Conservation (phyloP, 2,797 vertebrate genomes). For the Acrocephalus scirpaceus region DNA sequence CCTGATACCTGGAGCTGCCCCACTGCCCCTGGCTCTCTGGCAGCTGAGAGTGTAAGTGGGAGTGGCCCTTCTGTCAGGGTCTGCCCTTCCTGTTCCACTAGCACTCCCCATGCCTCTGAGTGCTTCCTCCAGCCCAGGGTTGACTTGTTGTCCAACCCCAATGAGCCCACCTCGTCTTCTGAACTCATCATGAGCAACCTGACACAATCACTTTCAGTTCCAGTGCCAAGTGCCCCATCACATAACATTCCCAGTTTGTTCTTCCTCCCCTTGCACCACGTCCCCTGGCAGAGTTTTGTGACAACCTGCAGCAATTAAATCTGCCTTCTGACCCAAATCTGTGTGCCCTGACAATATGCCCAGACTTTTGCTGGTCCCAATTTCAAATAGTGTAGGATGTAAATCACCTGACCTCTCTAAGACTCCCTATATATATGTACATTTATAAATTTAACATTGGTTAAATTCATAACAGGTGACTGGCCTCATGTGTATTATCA, state of each 20-base stretch:
- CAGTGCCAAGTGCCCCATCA: not conserved
- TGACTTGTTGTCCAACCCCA: not conserved
- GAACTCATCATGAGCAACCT: not conserved
- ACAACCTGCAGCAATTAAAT: not conserved
- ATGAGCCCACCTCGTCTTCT: not conserved
- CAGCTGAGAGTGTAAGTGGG: not conserved
- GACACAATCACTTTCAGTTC: not conserved
- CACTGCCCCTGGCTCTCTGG: not conserved
- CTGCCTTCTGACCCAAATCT: not conserved
- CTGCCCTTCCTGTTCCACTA: not conserved
- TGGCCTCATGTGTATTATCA: not conserved
- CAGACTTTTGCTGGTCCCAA: fast-evolving
- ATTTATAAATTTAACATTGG: not conserved
- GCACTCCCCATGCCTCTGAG: not conserved
- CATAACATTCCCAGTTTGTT: not conserved
- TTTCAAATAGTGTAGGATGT: not conserved
- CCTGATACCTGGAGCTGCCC: not conserved
- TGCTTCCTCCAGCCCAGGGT: fast-evolving
- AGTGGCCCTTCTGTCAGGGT: not conserved
- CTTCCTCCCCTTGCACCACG: fast-evolving
- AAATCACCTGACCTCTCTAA: not conserved
- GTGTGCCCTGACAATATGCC: not conserved
- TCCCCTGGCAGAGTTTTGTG: not conserved
- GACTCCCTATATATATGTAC: not conserved
- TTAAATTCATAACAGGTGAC: not conserved